Conservation (phyloP, 2,113 vertebrate species). For the Leucopternis melanops region DNA sequence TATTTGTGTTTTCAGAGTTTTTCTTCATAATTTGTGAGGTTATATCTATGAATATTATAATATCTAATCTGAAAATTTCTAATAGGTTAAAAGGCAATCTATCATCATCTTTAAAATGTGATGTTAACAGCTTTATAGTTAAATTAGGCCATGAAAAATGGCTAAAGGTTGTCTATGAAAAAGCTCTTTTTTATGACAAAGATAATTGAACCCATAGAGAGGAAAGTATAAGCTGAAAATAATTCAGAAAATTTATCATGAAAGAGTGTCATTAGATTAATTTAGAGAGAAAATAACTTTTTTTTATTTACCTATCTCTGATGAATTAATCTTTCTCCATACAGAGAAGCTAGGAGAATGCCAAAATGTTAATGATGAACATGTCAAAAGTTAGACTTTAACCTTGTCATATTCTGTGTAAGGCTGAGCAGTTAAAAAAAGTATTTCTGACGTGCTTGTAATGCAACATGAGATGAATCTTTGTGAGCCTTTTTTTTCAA, state of each 20-base stretch:
- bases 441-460: conserved; percentile 38
- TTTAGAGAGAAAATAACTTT: conserved; percentile 64
- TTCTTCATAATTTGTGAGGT: conserved; percentile 49
- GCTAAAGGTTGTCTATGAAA: conserved; percentile 64
- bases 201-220: conserved; percentile 76
- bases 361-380: conserved; percentile 58
- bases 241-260: conserved; percentile 72
- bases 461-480: background rate
- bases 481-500: background rate
- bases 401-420: conserved; percentile 43
- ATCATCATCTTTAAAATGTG: conserved; percentile 64
- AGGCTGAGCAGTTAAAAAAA: conserved; percentile 23
- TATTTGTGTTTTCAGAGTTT: conserved; percentile 59
- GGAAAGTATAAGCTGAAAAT: conserved; percentile 71
- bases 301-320: conserved; percentile 69
- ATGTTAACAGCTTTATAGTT: conserved; percentile 69
- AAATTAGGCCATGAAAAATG: conserved; percentile 74
- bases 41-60: conserved; percentile 67
- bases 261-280: conserved; percentile 67
- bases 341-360: conserved; percentile 38
- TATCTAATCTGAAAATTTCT: conserved; percentile 60
- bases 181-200: conserved; percentile 71
- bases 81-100: conserved; percentile 64
- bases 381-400: conserved; percentile 51
- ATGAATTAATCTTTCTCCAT: conserved; percentile 57